Evolutionary conservation across 2,113 vertebrate species (phyloP).

Genomic region (Calidris pugnax): DNA sequence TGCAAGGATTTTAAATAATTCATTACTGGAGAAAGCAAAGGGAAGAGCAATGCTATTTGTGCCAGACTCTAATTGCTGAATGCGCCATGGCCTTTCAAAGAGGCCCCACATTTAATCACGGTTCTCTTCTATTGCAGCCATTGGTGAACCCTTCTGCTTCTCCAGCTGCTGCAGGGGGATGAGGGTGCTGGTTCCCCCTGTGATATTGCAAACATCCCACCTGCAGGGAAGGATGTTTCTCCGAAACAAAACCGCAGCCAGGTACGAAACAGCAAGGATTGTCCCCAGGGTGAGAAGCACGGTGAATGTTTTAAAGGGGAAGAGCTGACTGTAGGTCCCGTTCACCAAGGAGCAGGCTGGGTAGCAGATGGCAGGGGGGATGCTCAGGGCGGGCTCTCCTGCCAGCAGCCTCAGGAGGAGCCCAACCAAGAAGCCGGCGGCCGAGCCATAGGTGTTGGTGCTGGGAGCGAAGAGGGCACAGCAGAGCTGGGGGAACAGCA

Average conservation of each 20-base stretch:
- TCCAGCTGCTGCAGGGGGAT: not conserved
- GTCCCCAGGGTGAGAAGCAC: slow-evolving; percentile 65
- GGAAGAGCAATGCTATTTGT: not conserved
- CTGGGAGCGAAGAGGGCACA: slow-evolving; percentile 77
- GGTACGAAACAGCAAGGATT: slow-evolving; percentile 65
- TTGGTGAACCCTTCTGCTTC: not conserved
- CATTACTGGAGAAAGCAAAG: not conserved
- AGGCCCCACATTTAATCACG: not conserved
- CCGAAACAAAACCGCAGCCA: slow-evolving; percentile 67
- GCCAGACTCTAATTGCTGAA: not conserved
- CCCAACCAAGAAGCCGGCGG: slow-evolving; percentile 71
- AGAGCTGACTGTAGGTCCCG: slow-evolving; percentile 67
- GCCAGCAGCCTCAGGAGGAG: slow-evolving; percentile 76
- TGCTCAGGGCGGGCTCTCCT: slow-evolving; percentile 75
- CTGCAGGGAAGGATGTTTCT: slow-evolving; percentile 63
- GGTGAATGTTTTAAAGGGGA: slow-evolving; percentile 78
- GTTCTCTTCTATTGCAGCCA: not conserved
- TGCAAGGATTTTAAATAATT: not conserved
- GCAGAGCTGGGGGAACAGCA: slow-evolving; percentile 85
- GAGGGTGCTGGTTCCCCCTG: not conserved
- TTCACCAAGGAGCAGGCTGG: slow-evolving; percentile 69
- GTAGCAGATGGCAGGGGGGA: slow-evolving; percentile 69
- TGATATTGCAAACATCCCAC: slow-evolving; percentile 74
- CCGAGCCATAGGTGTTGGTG: slow-evolving; percentile 78
- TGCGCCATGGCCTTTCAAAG: not conserved